phyloP scores from a whole-genome alignment of 2,113 vertebrate genomes.

The Nesogale talazaci region DNA sequence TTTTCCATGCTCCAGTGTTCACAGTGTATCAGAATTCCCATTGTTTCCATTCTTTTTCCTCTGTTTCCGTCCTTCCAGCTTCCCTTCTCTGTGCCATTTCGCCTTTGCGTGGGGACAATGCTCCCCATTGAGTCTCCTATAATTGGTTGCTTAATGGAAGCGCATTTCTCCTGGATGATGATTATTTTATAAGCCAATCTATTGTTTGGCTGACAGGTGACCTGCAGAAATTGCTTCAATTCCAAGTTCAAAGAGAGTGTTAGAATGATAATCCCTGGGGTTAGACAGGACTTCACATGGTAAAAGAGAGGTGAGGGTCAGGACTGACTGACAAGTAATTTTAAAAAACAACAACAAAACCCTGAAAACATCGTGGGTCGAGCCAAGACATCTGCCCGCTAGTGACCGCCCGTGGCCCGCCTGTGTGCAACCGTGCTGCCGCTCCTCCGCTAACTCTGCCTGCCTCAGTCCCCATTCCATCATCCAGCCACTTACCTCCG shows the following conservation, averaged over 20 bases:
- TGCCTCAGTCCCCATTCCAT: background rate
- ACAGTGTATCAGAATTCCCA: background rate
- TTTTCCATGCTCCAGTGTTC: background rate
- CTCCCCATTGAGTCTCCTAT: too few relatives aligned
- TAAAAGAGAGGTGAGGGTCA: conserved; percentile 3
- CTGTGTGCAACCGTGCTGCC: conserved; percentile 6
- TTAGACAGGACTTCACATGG: conserved; percentile 1
- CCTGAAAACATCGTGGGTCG: background rate
- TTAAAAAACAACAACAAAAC: background rate
- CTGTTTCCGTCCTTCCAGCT: background rate
- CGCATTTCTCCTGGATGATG: too few relatives aligned
- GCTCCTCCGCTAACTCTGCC: background rate
- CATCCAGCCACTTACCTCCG: background rate
- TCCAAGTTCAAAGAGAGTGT: background rate
- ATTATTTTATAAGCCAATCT: too few relatives aligned
- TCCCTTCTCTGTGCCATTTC: background rate
- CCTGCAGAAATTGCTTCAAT: background rate
- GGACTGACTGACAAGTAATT: conserved; percentile 30
- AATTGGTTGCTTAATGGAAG: too few relatives aligned
- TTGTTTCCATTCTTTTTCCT: background rate
- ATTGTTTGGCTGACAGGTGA: background rate
- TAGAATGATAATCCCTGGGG: background rate
- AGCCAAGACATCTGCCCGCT: background rate
- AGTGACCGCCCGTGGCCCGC: background rate
- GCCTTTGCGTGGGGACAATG: too few relatives aligned